A percentile compares a stretch with the other conserved stretches of the same genome.
Conservation (phyloP, 1,140 invertebrate species). For the Zelostemma sp. region DNA sequence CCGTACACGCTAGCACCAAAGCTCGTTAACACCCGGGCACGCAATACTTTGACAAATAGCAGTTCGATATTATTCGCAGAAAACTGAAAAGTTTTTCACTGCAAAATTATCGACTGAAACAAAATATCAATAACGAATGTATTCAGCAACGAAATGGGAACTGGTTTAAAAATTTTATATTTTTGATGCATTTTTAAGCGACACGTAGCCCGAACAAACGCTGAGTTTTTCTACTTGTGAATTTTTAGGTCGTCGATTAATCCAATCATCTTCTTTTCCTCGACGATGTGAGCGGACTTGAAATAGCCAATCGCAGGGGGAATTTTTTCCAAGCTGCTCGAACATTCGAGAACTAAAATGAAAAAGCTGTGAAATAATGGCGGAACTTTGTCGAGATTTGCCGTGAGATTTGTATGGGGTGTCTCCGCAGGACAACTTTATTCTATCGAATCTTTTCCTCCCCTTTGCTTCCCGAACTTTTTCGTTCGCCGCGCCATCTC, state of each 20-base stretch:
- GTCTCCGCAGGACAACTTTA: conserved; percentile 53
- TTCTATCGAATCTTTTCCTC: conserved; percentile 35
- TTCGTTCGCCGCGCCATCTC: conserved; percentile 15
- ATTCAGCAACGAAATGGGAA: too few relatives aligned
- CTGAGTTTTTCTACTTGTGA: background rate
- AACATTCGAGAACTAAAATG: conserved; percentile 9
- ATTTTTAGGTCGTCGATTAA: conserved; percentile 15
- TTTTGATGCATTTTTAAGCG: too few relatives aligned
- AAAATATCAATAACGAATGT: too few relatives aligned
- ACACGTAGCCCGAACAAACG: too few relatives aligned
- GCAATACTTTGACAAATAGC: conserved; percentile 25
- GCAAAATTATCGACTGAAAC: too few relatives aligned
- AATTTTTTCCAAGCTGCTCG: conserved; percentile 11
- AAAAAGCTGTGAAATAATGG: conserved; percentile 8
- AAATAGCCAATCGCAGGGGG: conserved; percentile 12
- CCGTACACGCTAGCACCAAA: conserved; percentile 33
- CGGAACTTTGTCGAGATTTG: conserved; percentile 53
- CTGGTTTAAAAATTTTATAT: too few relatives aligned
- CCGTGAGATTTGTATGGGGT: conserved; percentile 46
- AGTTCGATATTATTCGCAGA: conserved; percentile 8
- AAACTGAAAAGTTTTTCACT: background rate
- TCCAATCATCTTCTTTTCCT: conserved; percentile 16
- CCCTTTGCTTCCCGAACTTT: conserved; percentile 25
- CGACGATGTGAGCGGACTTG: background rate
- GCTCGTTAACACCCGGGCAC: conserved; percentile 21